Conservation (phyloP, 1,140 invertebrate species). For the Platyura marginata region DNA sequence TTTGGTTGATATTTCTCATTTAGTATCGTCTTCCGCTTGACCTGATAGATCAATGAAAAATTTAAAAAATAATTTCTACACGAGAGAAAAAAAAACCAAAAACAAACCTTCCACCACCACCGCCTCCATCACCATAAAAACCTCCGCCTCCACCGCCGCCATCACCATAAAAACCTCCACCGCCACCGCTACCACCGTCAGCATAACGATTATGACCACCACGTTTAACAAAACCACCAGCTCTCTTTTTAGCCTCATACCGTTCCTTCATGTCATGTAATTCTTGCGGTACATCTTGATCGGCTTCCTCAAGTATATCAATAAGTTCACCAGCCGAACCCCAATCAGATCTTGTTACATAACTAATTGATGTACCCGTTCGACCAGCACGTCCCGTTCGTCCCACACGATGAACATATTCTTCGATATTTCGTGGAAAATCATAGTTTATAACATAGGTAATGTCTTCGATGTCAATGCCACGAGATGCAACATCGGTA, state of each 20-base stretch:
- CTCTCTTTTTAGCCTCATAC: conserved; percentile 29
- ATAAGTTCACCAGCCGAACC: conserved; percentile 61
- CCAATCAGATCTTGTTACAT: conserved; percentile 66
- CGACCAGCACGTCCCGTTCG: conserved; percentile 74
- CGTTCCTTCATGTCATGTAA: conserved; percentile 48
- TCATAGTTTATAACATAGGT: conserved; percentile 78
- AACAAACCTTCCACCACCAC: neutral
- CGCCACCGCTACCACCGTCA: neutral
- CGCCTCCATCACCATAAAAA: neutral
- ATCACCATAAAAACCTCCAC: neutral
- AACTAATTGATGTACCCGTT: conserved; percentile 60
- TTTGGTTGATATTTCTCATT: neutral
- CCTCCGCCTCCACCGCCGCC: neutral
- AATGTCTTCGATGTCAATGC: conserved; percentile 81
- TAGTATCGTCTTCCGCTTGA: neutral
- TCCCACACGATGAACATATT: conserved; percentile 78
- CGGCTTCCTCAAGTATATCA: conserved; percentile 58
- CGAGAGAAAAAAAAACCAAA: neutral
- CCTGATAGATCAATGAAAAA: neutral
- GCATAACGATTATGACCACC: conserved; percentile 13
- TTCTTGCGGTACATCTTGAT: conserved; percentile 55
- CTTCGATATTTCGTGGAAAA: conserved; percentile 78
- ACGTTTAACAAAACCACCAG: conserved; percentile 17
- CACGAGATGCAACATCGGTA: conserved; percentile 85
- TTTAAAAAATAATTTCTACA: neutral